phyloP scores from a whole-genome alignment of 2,888 invertebrate genomes.

The Macrostomum cliftonense region DNA sequence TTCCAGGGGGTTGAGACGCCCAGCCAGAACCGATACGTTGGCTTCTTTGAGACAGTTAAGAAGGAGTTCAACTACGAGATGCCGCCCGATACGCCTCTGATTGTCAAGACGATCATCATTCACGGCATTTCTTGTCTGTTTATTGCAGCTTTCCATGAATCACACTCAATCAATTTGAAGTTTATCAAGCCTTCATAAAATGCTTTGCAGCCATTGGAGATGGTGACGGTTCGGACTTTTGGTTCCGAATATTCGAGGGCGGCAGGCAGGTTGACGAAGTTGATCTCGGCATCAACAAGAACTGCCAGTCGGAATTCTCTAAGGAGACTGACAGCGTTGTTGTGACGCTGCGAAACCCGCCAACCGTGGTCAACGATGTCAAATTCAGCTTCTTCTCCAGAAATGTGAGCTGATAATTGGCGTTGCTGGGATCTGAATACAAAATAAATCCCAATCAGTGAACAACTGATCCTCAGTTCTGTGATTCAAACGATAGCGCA shows the following conservation, averaged over 20 bases:
- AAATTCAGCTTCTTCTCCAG: conserved; percentile 35
- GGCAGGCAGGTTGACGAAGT: conserved; percentile 28
- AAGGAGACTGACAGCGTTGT: conserved; percentile 18
- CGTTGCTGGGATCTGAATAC: no score
- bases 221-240: conserved; percentile 39
- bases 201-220: conserved; percentile 34
- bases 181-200: no score
- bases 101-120: conserved; percentile 34
- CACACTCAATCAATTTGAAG: no score
- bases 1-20: conserved; percentile 43
- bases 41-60: conserved; percentile 39
- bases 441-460: no score
- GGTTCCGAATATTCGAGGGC: conserved; percentile 29
- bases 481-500: no score
- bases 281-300: conserved; percentile 26
- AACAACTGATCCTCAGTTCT: no score
- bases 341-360: conserved; percentile 22
- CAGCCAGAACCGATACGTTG: conserved; percentile 41
- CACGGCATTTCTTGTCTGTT: conserved; percentile 13
- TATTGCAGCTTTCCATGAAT: no score
- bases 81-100: conserved; percentile 29
- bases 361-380: conserved; percentile 33
- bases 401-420: background rate
- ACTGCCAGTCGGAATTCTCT: conserved; percentile 30
- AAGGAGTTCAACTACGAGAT: conserved; percentile 28